These are phyloP conservation scores for Platanista minor DNA, from an alignment of 2,113 vertebrate genomes.

Conservation along the genomic window DNA sequence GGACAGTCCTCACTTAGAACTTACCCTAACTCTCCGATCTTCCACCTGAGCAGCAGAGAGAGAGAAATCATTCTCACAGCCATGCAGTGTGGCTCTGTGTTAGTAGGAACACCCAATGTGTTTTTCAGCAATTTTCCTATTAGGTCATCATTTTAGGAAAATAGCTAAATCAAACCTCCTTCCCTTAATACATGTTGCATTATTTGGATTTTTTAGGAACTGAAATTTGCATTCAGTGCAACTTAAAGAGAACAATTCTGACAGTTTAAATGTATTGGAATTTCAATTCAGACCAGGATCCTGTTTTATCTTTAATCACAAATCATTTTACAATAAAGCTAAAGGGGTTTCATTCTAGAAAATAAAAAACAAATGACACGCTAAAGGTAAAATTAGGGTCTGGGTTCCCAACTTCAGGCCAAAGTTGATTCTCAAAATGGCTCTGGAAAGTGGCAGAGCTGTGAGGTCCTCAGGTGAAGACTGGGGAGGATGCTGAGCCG, in stretches of 20 bases:
- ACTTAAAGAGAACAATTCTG: background rate
- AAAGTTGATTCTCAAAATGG: background rate
- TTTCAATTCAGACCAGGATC: background rate
- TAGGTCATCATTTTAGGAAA: constrained; percentile 48
- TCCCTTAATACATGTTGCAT: background rate
- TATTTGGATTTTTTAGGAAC: constrained; percentile 60
- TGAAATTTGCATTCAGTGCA: constrained; percentile 62
- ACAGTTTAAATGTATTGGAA: background rate
- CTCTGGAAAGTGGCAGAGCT: background rate
- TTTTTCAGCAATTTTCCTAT: constrained; percentile 30
- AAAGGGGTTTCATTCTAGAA: background rate
- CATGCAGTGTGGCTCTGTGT: fast-evolving
- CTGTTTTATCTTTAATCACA: background rate
- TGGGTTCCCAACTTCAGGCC: background rate
- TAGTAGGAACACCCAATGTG: background rate
- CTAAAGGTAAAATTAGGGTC: background rate
- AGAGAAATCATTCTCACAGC: background rate
- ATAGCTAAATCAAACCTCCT: background rate
- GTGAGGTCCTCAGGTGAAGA: background rate
- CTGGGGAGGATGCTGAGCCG: background rate
- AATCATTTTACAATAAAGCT: background rate
- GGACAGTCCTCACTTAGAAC: background rate
- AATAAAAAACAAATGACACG: background rate
- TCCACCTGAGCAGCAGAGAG: background rate
- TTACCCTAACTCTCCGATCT: background rate